A percentile compares a stretch with the other conserved stretches of the same genome.
These are phyloP conservation scores for Magallana angulata DNA, from an alignment of 1,140 invertebrate genomes.

Conservation along the genomic window DNA sequence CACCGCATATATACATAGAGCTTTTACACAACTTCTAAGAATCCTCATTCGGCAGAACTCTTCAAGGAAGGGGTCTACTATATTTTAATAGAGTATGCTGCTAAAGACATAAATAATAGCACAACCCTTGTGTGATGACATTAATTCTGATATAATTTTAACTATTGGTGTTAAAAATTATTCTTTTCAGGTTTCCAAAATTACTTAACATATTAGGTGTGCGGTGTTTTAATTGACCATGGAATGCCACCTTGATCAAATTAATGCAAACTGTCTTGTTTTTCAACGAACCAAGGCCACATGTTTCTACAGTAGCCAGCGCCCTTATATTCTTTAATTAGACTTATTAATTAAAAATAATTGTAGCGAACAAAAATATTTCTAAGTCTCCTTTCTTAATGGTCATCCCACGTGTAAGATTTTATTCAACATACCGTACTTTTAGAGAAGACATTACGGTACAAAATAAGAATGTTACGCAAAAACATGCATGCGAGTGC, in stretches of 20 bases:
- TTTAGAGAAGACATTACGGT: too few relatives aligned
- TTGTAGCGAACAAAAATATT: too few relatives aligned
- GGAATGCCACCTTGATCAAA: neutral
- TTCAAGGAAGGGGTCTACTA: neutral
- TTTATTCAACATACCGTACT: too few relatives aligned
- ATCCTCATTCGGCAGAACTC: slow-evolving; percentile 5
- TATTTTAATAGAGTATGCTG: neutral
- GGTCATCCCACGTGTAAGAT: too few relatives aligned
- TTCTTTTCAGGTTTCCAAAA: neutral
- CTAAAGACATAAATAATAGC: neutral
- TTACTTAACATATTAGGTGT: neutral
- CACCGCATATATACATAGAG: too few relatives aligned
- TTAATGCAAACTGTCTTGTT: neutral
- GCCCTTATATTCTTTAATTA: neutral
- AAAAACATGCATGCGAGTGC: too few relatives aligned
- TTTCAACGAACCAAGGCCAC: neutral
- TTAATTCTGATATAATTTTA: neutral
- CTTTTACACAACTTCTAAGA: too few relatives aligned
- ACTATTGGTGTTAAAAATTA: slow-evolving; percentile 9
- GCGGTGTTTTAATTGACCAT: neutral
- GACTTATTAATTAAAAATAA: too few relatives aligned
- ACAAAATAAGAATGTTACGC: too few relatives aligned
- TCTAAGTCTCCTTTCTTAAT: too few relatives aligned
- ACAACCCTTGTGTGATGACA: slow-evolving; percentile 8
- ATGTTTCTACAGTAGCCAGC: neutral